Conservation (phyloP, 2,797 vertebrate genomes). For the Florisuga fusca region DNA sequence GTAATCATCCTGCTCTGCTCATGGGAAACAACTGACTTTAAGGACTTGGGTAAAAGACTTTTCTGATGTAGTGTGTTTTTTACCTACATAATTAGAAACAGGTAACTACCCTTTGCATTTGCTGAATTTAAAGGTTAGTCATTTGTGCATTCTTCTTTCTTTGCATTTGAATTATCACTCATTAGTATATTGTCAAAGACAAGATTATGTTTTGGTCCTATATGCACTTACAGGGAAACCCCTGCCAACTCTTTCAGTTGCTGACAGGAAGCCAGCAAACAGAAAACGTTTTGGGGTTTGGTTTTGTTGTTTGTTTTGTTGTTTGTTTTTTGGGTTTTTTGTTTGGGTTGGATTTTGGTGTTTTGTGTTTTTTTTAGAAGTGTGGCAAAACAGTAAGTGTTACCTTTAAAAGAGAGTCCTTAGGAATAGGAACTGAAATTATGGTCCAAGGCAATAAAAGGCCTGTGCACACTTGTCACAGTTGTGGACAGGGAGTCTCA, state of each 20-base stretch:
- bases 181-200: constrained; percentile 64
- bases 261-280: constrained; percentile 40
- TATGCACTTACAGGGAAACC: constrained; percentile 20
- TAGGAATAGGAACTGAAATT: neutral
- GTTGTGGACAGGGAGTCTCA: neutral
- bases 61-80: constrained; percentile 1
- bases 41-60: constrained; percentile 2
- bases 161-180: constrained; percentile 62
- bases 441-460: neutral
- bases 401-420: neutral
- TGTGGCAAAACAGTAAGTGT: neutral
- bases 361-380: neutral
- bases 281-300: neutral
- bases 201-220: constrained; percentile 54
- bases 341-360: neutral
- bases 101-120: constrained; percentile 24
- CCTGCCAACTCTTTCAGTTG: constrained; percentile 18
- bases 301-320: too few species aligned
- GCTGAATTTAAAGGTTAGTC: constrained; percentile 50
- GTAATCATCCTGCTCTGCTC: neutral
- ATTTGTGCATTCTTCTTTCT: constrained; percentile 18
- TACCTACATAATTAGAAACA: constrained; percentile 34
- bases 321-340: too few species aligned
- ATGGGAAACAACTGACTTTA: neutral
- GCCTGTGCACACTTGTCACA: neutral